Evolutionary conservation across 2,888 invertebrate species (phyloP), one percentile per base, ranked within the genome.

Genomic region (Latrodectus elegans): DNA sequence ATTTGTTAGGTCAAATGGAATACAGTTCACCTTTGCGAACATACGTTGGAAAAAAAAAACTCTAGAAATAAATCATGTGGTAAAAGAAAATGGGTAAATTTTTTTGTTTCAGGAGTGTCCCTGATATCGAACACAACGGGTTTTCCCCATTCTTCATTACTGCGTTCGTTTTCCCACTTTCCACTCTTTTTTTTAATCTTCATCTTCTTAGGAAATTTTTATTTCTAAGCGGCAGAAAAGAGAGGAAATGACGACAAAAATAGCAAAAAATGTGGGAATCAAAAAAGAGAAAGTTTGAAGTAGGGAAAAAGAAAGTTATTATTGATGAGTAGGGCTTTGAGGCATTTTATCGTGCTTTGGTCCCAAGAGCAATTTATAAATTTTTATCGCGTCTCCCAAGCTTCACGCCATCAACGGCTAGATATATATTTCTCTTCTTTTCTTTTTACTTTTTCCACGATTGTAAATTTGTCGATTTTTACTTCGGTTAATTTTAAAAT

Each of bases 301-400:
- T 70, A 83, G 70, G 73, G 38, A 38, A 60, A 83, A 83, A 76
- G 83, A 83, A 83, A 83, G 83, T 83, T 83, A 81, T 81, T 81
- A 83, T 83, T 83, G 83, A 83, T 83, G 83, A 83, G 76, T 83
- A 76, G 51, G 83, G 76, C 64, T 83, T 70, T 83, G 83, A 83
- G 71, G 76, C 71, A 83, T 76, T 83, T 83, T 83, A 83, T 76
- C 83, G 83, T 76, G 70, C 83, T 76, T 51, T 76, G 76, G 82
- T 82, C 76, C 83, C 83, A n/a, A 53, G 76, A 83, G 83, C 76
- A 83, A 83, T 83, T 76, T 83, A 83, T 83, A 83, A 81, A 83
- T 83, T 83, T 83, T 83, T 83, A 83, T 83, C 83, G 68, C 64
- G 14, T 17, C 70, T 64, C 38, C 76, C 71, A 75, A 70, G 60